Conservation (phyloP, 2,797 vertebrate genomes). For the Pseudochirops cupreus region DNA sequence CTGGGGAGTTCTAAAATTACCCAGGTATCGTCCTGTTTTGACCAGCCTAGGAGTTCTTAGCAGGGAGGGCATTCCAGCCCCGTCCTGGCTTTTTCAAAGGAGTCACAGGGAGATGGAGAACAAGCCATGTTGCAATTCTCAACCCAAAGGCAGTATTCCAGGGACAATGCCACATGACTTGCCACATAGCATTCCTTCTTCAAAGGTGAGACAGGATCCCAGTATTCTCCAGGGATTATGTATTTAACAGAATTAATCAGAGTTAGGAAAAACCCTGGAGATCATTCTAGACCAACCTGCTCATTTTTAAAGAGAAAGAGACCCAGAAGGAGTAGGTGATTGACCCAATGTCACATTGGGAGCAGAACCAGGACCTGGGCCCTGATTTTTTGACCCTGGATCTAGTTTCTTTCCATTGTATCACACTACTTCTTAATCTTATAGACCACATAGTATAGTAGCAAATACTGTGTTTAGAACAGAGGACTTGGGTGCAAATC, state of each 20-base stretch:
- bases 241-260: background rate
- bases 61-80: background rate
- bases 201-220: background rate
- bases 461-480: background rate
- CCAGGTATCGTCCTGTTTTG: background rate
- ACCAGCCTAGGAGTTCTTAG: background rate
- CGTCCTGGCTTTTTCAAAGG: background rate
- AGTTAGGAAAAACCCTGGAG: background rate
- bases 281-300: background rate
- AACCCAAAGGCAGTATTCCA: background rate
- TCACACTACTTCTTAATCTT: background rate
- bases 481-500: background rate
- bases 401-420: background rate
- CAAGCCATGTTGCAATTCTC: background rate
- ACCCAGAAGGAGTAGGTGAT: background rate
- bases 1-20: background rate
- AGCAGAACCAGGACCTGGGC: background rate
- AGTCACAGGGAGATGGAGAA: too few relatives aligned
- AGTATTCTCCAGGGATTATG: background rate
- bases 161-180: background rate
- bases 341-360: background rate
- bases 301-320: background rate
- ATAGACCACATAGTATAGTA: background rate
- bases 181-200: background rate
- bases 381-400: background rate